phyloP scores from a whole-genome alignment of 2,113 vertebrate genomes.

The Rhipidura dahli region DNA sequence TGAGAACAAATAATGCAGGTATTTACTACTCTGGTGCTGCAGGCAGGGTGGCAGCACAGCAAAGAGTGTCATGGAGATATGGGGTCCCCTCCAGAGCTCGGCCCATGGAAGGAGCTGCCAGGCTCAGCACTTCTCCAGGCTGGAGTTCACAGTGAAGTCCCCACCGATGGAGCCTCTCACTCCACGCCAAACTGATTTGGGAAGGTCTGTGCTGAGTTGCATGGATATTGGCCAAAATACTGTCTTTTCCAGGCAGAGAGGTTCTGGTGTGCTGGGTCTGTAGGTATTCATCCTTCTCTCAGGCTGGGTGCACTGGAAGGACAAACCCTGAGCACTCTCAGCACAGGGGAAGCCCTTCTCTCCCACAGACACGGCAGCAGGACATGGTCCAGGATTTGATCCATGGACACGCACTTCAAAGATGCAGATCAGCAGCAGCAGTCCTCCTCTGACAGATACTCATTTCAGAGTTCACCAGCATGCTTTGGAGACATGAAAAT shows the following conservation, averaged over 20 bases:
- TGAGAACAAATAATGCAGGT: background rate
- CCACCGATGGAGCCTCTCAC: accelerated
- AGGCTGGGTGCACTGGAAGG: background rate
- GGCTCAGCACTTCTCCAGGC: background rate
- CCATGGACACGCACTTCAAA: background rate
- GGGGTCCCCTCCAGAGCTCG: background rate
- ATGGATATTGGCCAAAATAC: background rate
- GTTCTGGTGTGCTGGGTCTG: background rate
- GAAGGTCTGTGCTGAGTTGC: background rate
- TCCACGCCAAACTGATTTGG: background rate
- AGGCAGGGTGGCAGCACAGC: background rate
- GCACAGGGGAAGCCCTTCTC: background rate
- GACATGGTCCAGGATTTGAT: background rate
- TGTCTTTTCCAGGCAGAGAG: background rate
- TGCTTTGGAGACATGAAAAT: conserved; percentile 63
- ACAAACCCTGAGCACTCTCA: background rate
- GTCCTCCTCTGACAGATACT: conserved; percentile 48
- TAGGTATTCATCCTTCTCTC: background rate
- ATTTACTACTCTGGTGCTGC: background rate
- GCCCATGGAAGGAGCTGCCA: background rate
- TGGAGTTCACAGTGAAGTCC: background rate
- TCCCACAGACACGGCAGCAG: background rate
- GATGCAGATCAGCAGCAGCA: background rate
- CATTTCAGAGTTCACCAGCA: conserved; percentile 46
- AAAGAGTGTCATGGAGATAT: accelerated